Evolutionary conservation across 2,797 vertebrate species (phyloP), one percentile per base, ranked within the genome.

Genomic region (Pyrrhura leucotis): DNA sequence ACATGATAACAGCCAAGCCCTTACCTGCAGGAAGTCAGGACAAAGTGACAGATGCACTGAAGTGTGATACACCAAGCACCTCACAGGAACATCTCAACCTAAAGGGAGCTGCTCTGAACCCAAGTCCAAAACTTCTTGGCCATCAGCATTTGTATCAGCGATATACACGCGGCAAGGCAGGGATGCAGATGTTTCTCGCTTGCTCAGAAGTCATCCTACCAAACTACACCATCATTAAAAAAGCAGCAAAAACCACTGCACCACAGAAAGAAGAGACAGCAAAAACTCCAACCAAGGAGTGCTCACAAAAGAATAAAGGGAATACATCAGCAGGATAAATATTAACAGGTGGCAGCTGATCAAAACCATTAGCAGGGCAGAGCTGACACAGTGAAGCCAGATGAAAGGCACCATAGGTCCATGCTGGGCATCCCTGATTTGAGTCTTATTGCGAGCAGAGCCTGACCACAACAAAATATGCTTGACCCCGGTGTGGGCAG

Each of bases 401-500:
- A 79, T 56, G 47, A 79, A 95, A 86, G 25, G 40, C 35, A 66
- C 10, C 2, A 1, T 2, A 67, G 50, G 25, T 10, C 31, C 15
- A 6, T 14, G 50, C 15, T 2, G 3, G 35, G 63, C 47, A 85
- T 4, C 47, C 26, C 35, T 84, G 35, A 62, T 37, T 25, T 40
- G 33, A 90, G 33, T 33, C 12, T 33, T 82, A 5, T 1, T 35
- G 45, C 0, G 2, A 87, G 63, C 28, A 73, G 21, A 31, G 20
- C 33, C 68, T 39, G 51, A 14, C 12, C 1, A 1, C 44, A 81
- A 29, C 69, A 54, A 77, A 87, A 6, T 8, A 33, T 45, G 31
- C 51, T n/a, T 0, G 1, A 47, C 29, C 29, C 66, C 47, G 50
- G 0, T 0, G 0, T 1, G 6, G 65, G 22, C 56, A 48, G 53